These are phyloP conservation scores for Mythimna loreyi DNA, from an alignment of 2,888 invertebrate species.

Conservation along the genomic window DNA sequence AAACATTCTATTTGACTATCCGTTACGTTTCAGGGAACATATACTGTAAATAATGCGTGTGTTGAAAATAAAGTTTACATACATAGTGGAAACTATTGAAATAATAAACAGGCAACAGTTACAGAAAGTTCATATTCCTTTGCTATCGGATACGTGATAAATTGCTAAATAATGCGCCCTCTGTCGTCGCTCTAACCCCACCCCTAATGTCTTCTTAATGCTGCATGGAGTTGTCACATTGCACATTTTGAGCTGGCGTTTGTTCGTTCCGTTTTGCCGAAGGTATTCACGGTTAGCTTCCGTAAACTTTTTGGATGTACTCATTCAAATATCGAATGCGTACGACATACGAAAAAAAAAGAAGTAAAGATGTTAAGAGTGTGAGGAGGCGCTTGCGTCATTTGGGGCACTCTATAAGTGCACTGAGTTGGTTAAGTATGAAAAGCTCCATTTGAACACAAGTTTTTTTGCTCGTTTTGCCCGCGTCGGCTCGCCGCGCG, in stretches of 20 bases:
- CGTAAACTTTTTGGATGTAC: slow-evolving; percentile 64
- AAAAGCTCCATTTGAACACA: slow-evolving; percentile 85
- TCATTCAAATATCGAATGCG: slow-evolving; percentile 8
- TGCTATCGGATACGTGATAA: slow-evolving; percentile 81
- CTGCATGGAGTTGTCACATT: slow-evolving; percentile 88
- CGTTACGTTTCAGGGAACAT: slow-evolving; percentile 12
- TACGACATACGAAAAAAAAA: slow-evolving; percentile 12
- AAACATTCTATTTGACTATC: slow-evolving; percentile 48
- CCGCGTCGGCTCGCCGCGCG: slow-evolving; percentile 79
- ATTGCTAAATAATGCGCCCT: slow-evolving; percentile 85
- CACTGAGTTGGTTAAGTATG: slow-evolving; percentile 84
- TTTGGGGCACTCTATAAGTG: slow-evolving; percentile 76
- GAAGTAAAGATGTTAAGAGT: slow-evolving; percentile 55
- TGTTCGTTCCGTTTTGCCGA: slow-evolving; percentile 73
- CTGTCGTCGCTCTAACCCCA: slow-evolving; percentile 76
- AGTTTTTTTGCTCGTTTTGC: slow-evolving; percentile 83
- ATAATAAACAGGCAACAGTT: slow-evolving; percentile 29
- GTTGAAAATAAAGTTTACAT: slow-evolving; percentile 17
- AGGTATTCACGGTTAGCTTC: slow-evolving; percentile 65
- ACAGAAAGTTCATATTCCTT: slow-evolving; percentile 68
- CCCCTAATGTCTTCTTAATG: slow-evolving; percentile 89
- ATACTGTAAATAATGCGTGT: slow-evolving; percentile 22
- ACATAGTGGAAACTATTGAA: slow-evolving; percentile 23
- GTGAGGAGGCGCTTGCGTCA: slow-evolving; percentile 66
- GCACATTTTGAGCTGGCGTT: slow-evolving; percentile 81